Evolutionary conservation across 2,888 invertebrate genomes (phyloP), one percentile per base, ranked within the genome.

Genomic region (Ormyrus pomaceus): DNA sequence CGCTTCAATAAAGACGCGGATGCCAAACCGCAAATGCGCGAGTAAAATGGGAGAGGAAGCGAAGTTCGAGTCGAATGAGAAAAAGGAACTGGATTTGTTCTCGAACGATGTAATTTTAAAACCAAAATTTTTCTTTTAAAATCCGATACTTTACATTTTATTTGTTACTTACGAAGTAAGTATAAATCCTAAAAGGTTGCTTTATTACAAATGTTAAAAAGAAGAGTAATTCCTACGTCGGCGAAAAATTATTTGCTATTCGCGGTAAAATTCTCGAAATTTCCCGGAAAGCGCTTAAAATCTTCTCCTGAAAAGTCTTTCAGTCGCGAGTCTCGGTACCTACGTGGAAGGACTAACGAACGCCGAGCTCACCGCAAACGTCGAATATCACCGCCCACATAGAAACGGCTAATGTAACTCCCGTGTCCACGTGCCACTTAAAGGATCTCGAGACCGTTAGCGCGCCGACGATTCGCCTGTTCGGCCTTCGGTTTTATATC

Each of bases 381-480:
- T 78, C 76, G 77, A 83, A 84, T 84, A 85, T 87, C 86, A 84
- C 81, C 84, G 84, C 84, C 84, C 83, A 65, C 59, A 83, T 75
- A 34, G 77, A 82, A 82, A 71, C 70, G 83, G 85, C 85, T 87
- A 88, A 88, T 87, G 88, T 86, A 86, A 88, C 84, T 87, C 85
- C 83, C 86, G 85, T 87, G 87, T 88, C 83, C 82, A 59, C 83
- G 55, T 45, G 82, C 80, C 82, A 81, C 82, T 83, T 85, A 83
- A 83, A 84, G 82, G 83, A 84, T 86, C 83, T 83, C 61, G 34
- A 75, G 82, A 82, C 83, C 80, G 83, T 83, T 83, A 83, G 19
- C 19, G 80, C 72, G 62, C 79, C 74, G 50, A 68, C 48, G 50
- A 68, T 72, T 73, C 65, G 46, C 55, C 13, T 45, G 53, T 48